Base-by-base conservation (phyloP, 2,797 vertebrate species). In the Sebastes taczanowskii region DNA sequence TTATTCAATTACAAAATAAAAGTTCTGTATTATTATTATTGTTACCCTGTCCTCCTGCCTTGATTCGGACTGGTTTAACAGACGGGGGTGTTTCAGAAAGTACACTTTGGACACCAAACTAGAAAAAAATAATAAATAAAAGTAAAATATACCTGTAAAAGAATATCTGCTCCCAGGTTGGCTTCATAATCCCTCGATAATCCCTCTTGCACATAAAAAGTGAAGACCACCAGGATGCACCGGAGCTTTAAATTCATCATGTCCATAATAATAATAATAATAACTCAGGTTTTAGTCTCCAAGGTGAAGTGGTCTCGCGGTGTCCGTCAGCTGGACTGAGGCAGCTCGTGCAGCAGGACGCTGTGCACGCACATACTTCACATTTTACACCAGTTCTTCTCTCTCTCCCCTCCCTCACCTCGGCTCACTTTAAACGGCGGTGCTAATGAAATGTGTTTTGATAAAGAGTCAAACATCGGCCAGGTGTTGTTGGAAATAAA, bases 121-220 rank as follows among this genome's bases (percentile, higher is more conserved):
- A 7, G 42, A 55, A 61, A 55, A 61, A 22, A 5, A 6, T 56
- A 18, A 13, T 25, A 42, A 42, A 32, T 27, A 60, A 53, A 30
- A 42, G 6, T 9, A 49, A 55, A 61, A 29, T 2, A 23, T 46
- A 96, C 95, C 94, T 94, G 94, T 49, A 93, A 55, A 63, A 83
- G 60, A 22, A 78, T 5, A 13, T 81, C 80, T 55, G 69, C 74
- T 74, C 91, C 89, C 1, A 88, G 23, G 4, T 80, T 84, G n/a
- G 78, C 89, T 1, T 88, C 72, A 85, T 85, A 88, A 53, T 90
- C 84, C 52, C 16, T 74, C 2, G 91, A 83, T 72, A 90, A 82
- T 89, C 93, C 94, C 6, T 81, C 78, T 52, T 83, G 83, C 59
- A 87, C 64, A 63, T 59, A 88, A 11, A 92, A 67, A 58, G 87